Evolutionary conservation across 2,888 invertebrate species (phyloP).

Genomic region (Drosophila limbata): DNA sequence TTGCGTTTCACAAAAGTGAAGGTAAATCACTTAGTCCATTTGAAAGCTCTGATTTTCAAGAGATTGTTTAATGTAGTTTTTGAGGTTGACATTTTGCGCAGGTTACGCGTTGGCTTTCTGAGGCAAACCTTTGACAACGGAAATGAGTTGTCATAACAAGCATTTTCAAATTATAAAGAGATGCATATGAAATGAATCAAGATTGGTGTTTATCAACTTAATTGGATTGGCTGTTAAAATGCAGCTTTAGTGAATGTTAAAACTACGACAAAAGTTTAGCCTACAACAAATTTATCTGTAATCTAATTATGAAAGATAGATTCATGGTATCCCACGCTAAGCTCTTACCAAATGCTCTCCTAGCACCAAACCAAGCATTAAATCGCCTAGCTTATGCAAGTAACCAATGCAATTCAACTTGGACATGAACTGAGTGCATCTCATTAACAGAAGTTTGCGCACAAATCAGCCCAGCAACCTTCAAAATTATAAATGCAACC

Average conservation of each 20-base stretch:
- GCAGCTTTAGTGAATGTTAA: slow-evolving; percentile 28
- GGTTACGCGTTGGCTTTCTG: slow-evolving; percentile 10
- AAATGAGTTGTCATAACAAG: slow-evolving; percentile 70
- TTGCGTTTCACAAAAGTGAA: slow-evolving; percentile 65
- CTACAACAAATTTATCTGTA: slow-evolving; percentile 23
- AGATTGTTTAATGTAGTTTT: slow-evolving; percentile 18
- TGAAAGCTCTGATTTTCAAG: slow-evolving; percentile 52
- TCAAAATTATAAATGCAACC: slow-evolving; percentile 39
- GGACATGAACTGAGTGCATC: slow-evolving; percentile 41
- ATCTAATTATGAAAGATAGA: slow-evolving; percentile 40
- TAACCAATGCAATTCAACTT: slow-evolving; percentile 41
- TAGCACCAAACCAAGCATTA: slow-evolving; percentile 33
- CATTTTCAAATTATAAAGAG: slow-evolving; percentile 28
- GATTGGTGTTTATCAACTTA: slow-evolving; percentile 26
- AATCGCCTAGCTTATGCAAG: slow-evolving; percentile 44
- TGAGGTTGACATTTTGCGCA: slow-evolving; percentile 38
- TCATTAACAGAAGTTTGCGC: slow-evolving; percentile 46
- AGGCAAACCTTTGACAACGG: slow-evolving; percentile 47
- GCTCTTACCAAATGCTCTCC: slow-evolving; percentile 6
- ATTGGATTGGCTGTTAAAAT: slow-evolving; percentile 38
- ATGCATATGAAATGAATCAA: slow-evolving; percentile 41
- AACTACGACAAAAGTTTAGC: slow-evolving; percentile 8
- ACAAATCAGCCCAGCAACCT: slow-evolving; percentile 51
- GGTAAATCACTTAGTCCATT: slow-evolving; percentile 68
- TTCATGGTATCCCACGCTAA: slow-evolving; percentile 34